phyloP scores from a whole-genome alignment of 2,888 invertebrate species.

The Ennomos quercinarius region DNA sequence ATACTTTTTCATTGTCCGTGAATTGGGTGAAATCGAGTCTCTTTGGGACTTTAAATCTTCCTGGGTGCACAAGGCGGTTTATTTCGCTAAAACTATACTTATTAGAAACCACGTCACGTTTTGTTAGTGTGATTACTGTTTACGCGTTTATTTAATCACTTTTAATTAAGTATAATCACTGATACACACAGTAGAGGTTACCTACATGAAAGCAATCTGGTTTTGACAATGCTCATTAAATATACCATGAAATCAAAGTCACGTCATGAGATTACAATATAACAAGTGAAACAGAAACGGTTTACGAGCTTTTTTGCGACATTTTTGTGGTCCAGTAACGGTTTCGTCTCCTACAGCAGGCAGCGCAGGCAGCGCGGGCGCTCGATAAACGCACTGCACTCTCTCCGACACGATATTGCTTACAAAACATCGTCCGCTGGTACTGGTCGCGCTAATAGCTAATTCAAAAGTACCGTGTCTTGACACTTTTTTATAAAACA shows the following conservation, averaged over 20 bases:
- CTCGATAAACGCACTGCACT: constrained; percentile 14
- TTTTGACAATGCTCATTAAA: constrained; percentile 59
- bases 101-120: not conserved
- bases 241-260: constrained; percentile 73
- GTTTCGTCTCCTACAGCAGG: constrained; percentile 63
- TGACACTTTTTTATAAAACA: constrained; percentile 13
- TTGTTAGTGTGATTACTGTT: not conserved
- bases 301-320: constrained; percentile 72
- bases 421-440: constrained; percentile 4
- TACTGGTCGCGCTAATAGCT: not conserved
- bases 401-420: constrained; percentile 12
- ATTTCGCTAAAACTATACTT: not conserved
- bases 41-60: constrained; percentile 15
- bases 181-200: constrained; percentile 60
- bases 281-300: constrained; percentile 79
- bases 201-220: constrained; percentile 58
- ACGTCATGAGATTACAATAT: constrained; percentile 74
- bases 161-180: constrained; percentile 35
- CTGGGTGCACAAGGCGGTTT: not conserved
- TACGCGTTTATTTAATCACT: not conserved
- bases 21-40: constrained; percentile 20
- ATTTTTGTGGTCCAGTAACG: constrained; percentile 77
- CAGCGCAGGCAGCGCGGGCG: constrained; percentile 39
- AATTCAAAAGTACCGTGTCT: constrained; percentile 4
- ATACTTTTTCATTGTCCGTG: constrained; percentile 31